phyloP scores from a whole-genome alignment of 2,888 invertebrate species.

The Cephus runcator region DNA sequence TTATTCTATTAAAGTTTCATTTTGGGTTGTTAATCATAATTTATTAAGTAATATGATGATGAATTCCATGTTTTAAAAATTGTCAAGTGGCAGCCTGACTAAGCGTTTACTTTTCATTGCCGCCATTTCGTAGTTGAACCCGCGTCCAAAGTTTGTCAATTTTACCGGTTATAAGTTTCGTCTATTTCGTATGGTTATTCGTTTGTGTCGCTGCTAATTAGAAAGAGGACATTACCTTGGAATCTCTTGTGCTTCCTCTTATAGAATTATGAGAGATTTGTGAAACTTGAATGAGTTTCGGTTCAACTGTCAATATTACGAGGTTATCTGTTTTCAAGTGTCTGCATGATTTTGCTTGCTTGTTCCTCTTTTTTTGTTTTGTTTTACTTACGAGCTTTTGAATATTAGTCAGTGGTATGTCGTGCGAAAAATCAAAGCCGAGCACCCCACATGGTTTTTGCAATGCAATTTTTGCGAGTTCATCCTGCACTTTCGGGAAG shows the following conservation, averaged over 20 bases:
- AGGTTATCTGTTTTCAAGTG: neutral
- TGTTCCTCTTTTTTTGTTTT: constrained; percentile 20
- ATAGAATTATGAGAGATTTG: neutral
- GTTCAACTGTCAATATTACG: neutral
- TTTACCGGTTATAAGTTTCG: neutral
- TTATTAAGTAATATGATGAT: neutral
- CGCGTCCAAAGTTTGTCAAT: neutral
- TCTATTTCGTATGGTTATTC: neutral
- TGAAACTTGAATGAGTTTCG: neutral
- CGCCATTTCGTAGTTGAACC: neutral
- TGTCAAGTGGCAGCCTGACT: neutral
- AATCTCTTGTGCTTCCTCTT: neutral
- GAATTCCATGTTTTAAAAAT: neutral
- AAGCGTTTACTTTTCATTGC: neutral
- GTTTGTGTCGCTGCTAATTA: neutral
- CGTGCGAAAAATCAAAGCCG: constrained; percentile 25
- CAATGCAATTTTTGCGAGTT: constrained; percentile 58
- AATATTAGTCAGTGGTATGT: constrained; percentile 30
- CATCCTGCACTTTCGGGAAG: constrained; percentile 49
- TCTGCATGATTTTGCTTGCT: constrained; percentile 13
- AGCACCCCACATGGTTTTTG: constrained; percentile 48
- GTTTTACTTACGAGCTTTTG: constrained; percentile 2
- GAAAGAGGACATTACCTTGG: neutral
- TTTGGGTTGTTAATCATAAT: neutral
- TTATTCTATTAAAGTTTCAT: neutral